phyloP scores from a whole-genome alignment of 2,888 invertebrate species.

The Drosophila tripunctata region DNA sequence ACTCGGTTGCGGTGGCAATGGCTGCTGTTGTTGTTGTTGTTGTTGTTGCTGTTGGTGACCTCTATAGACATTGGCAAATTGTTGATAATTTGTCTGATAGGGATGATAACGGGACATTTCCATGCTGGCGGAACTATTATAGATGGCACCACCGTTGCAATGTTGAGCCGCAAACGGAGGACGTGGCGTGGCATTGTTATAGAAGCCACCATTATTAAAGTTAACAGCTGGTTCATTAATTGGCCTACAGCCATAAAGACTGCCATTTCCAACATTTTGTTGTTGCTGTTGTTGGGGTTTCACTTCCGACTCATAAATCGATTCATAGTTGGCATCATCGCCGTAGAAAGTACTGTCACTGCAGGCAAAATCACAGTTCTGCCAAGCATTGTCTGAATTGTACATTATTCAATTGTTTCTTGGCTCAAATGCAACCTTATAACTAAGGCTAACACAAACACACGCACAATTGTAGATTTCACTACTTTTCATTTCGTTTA shows the following conservation, averaged over 20 bases:
- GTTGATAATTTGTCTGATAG: conserved; percentile 22
- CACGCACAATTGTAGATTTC: conserved; percentile 10
- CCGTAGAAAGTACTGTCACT: conserved; percentile 65
- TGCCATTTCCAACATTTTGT: conserved; percentile 23
- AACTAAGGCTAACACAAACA: too few species aligned
- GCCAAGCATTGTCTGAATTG: conserved; percentile 59
- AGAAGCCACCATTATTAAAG: conserved; percentile 59
- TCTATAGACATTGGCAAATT: conserved; percentile 15
- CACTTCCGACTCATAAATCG: conserved; percentile 47
- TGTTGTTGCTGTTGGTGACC: too few species aligned
- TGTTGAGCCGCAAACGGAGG: background rate
- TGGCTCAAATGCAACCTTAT: too few species aligned
- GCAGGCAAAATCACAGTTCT: conserved; percentile 63
- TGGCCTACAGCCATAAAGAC: conserved; percentile 39
- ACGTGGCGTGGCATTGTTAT: conserved; percentile 18
- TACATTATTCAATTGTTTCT: conserved; percentile 47
- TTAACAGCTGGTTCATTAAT: conserved; percentile 66
- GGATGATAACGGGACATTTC: conserved; percentile 57
- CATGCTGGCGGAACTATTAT: conserved; percentile 19
- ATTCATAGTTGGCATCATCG: conserved; percentile 36
- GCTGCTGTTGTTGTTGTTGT: too few species aligned
- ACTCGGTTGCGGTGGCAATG: conserved; percentile 4
- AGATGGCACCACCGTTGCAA: conserved; percentile 2
- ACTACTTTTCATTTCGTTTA: background rate
- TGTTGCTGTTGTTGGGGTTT: conserved; percentile 40